These are phyloP conservation scores for Pogonocichla stellata DNA, from an alignment of 2,113 vertebrate genomes.

Conservation along the genomic window DNA sequence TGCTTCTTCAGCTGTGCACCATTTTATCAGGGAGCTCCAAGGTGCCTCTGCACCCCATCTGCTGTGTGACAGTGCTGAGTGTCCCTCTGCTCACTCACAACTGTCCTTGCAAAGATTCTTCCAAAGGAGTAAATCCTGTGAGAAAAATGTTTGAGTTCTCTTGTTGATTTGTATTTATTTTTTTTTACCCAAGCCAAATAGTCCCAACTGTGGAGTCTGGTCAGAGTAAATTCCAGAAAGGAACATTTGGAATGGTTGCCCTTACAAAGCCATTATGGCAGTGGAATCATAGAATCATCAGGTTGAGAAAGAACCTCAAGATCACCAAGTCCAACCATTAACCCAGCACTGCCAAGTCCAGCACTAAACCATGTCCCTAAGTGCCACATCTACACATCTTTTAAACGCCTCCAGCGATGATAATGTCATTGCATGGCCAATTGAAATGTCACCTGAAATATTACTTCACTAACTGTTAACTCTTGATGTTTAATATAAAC, in stretches of 20 bases:
- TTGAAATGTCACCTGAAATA: neutral
- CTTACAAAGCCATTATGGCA: neutral
- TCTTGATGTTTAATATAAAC: neutral
- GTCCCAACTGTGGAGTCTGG: neutral
- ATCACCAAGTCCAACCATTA: neutral
- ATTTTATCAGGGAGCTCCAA: neutral
- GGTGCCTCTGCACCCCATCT: neutral
- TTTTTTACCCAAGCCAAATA: neutral
- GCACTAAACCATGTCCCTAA: neutral
- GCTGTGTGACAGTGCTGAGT: neutral
- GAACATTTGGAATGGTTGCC: neutral
- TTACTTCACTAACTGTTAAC: neutral
- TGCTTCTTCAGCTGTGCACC: neutral
- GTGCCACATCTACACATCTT: accelerated
- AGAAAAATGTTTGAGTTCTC: neutral
- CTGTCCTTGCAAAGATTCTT: neutral
- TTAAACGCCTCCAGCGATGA: neutral
- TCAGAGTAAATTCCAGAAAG: neutral
- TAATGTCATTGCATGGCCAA: neutral
- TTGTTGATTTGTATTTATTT: neutral
- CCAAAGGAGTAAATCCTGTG: neutral
- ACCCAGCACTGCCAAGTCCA: neutral
- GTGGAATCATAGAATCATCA: neutral
- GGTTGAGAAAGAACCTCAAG: neutral
- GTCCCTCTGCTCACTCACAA: neutral